Evolutionary conservation across 2,113 vertebrate genomes (phyloP), one percentile per base, ranked within the genome.

Genomic region (Odontophorus gujanensis): DNA sequence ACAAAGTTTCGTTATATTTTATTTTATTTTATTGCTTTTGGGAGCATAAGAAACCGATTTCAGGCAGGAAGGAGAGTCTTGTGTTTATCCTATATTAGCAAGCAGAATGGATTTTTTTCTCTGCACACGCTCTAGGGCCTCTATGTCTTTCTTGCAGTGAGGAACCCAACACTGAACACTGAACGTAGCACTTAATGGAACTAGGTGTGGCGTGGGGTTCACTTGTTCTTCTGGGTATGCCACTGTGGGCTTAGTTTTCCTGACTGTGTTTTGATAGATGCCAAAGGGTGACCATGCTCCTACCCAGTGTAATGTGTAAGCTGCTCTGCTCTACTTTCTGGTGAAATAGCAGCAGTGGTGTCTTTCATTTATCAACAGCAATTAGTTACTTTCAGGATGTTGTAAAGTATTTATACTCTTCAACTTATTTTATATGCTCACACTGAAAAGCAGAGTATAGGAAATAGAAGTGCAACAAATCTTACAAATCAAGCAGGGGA

Each of bases 351-450:
- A 45, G 51, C 55, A 21, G 28, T 6, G n/a, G 14, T 42, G 12
- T 42, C 90, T 87, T 85, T 81, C 72, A 47, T 80, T 94, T 67
- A 47, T 71, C 76, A 71, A 10, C 47, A 55, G 51, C 55, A 88
- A 87, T 90, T 90, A 67, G 71, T 92, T 85, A 42, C 65, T 72
- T 93, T 25, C 72, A 75, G 87, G 48, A 66, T 51, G 74, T 55
- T 32, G 43, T 7, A 61, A 86, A 21, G 26, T 78, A 20, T 81
- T 93, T 61, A 65, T 3, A 1, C 63, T 91, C 74, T 91, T 84
- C 34, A 48, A 61, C 50, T 74, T 73, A 63, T 81, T 93, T 81
- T 50, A 22, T 11, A 36, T 73, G 65, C n/a, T 61, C 81, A 58
- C 43, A 22, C 62, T 92, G 83, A n/a, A 61, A 81, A 50, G 2